Percentiles rank a stretch among this genome's conserved stretches.
These are phyloP conservation scores for Chunga burmeisteri DNA, from an alignment of 2,113 vertebrate species.

Conservation along the genomic window DNA sequence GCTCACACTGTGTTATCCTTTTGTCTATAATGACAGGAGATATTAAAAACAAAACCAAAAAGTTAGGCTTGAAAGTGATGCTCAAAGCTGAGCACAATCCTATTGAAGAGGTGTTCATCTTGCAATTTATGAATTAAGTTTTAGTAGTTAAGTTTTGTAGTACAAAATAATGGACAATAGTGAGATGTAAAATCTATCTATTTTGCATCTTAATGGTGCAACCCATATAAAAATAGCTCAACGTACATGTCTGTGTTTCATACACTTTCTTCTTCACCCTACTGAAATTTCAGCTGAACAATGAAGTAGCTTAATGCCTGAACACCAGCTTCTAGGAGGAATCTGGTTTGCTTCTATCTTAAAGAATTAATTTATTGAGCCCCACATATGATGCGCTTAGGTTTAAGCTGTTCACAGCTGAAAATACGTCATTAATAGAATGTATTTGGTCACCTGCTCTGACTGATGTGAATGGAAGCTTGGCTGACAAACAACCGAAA, in stretches of 20 bases:
- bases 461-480: neutral
- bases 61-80: neutral
- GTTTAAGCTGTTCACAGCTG: neutral
- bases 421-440: neutral
- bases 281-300: neutral
- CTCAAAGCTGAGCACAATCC: neutral
- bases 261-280: neutral
- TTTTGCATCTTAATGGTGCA: neutral
- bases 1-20: neutral
- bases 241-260: neutral
- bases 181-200: neutral
- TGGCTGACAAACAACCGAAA: neutral
- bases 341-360: neutral
- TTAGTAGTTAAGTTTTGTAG: neutral
- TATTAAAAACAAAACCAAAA: neutral
- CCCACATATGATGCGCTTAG: neutral
- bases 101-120: neutral
- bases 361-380: neutral
- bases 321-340: neutral
- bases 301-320: neutral
- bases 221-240: neutral
- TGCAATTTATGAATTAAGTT: neutral
- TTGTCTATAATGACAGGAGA: neutral
- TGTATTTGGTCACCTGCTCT: neutral
- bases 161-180: neutral